These are phyloP conservation scores for Pygmarrhopalites habei DNA, from an alignment of 1,140 invertebrate species.

Conservation along the genomic window DNA sequence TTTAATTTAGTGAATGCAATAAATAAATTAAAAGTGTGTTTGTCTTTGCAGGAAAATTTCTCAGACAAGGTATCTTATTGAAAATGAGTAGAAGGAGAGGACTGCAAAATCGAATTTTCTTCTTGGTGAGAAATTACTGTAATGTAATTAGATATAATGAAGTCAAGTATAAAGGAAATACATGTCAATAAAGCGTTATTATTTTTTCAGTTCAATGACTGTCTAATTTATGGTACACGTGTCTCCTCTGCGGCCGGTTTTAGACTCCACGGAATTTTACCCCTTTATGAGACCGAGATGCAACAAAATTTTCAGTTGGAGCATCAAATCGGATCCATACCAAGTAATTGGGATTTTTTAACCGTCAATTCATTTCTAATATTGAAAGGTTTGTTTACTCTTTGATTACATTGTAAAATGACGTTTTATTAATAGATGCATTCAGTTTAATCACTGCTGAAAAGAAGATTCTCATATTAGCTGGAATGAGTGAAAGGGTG, in stretches of 20 bases:
- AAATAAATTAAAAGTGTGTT: too few species aligned
- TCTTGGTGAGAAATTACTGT: conserved; percentile 39
- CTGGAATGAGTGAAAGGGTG: conserved; percentile 28
- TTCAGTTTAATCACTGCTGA: conserved; percentile 10
- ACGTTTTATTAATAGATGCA: too few species aligned
- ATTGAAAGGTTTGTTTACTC: too few species aligned
- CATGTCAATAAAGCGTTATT: too few species aligned
- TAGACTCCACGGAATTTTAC: conserved; percentile 33
- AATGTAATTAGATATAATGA: too few species aligned
- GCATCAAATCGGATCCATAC: conserved; percentile 10
- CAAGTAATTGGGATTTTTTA: too few species aligned
- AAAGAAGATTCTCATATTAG: conserved; percentile 29
- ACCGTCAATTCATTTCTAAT: too few species aligned
- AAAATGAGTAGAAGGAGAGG: conserved; percentile 33
- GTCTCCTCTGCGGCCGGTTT: conserved; percentile 30
- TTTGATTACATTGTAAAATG: too few species aligned
- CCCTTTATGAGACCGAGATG: conserved; percentile 11
- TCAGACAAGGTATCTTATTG: conserved; percentile 32
- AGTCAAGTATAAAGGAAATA: too few species aligned
- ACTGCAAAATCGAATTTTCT: conserved; percentile 36
- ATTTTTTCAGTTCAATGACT: conserved; percentile 27
- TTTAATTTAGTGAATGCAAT: too few species aligned
- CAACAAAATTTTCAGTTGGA: conserved; percentile 13
- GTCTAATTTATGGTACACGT: conserved; percentile 29
- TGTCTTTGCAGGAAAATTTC: too few species aligned